Conservation (phyloP, 23 tunicate species). For the Aplidium turbinatum region DNA sequence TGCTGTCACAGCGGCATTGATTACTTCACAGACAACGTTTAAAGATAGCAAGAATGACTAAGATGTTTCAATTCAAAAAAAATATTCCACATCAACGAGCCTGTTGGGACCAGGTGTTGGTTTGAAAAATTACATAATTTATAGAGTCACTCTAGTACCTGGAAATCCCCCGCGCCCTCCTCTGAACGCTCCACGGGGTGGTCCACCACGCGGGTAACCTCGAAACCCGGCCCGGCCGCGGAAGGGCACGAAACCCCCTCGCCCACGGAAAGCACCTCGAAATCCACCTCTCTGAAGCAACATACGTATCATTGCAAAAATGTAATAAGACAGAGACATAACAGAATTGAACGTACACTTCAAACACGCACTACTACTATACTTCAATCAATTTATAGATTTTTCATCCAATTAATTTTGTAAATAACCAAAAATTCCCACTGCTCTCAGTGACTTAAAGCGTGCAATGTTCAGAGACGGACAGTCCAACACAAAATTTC, state of each 20-base stretch:
- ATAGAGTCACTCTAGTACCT: too few relatives aligned
- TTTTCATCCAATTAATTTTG: too few relatives aligned
- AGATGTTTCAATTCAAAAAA: background rate
- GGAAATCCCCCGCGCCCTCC: conserved; percentile 65
- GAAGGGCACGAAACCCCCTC: conserved; percentile 55
- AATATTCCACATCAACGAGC: background rate
- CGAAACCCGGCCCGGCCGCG: conserved; percentile 70
- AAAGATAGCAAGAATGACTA: background rate
- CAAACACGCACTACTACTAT: too few relatives aligned
- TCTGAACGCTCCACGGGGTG: conserved; percentile 57
- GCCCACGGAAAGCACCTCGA: conserved; percentile 58
- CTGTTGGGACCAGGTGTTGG: background rate
- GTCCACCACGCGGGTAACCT: conserved; percentile 64
- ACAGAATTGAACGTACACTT: too few relatives aligned
- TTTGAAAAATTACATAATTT: too few relatives aligned
- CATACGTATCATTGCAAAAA: background rate
- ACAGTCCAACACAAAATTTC: too few relatives aligned
- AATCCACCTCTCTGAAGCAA: conserved; percentile 5
- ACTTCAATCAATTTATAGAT: too few relatives aligned
- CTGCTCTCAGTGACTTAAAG: too few relatives aligned
- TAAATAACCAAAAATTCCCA: too few relatives aligned
- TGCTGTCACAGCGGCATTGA: too few relatives aligned
- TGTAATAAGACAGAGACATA: background rate
- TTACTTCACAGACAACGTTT: too few relatives aligned
- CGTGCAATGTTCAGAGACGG: too few relatives aligned